Conservation (phyloP, 2,797 vertebrate species). For the Hapalemur alaotrensis region DNA sequence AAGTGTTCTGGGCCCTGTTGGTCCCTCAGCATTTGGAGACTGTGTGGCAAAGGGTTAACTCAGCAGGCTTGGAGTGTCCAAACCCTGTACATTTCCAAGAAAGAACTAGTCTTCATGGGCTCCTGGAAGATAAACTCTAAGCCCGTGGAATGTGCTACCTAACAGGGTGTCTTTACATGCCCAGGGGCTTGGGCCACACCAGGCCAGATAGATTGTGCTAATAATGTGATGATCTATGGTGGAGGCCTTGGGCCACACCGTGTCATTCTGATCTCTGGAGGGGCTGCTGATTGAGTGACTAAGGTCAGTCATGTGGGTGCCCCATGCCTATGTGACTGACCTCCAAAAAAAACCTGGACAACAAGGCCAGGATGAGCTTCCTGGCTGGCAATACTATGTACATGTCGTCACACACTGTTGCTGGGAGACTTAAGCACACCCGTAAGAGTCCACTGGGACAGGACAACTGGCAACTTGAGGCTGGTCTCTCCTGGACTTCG, state of each 20-base stretch:
- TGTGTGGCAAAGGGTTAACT: neutral
- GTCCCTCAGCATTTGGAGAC: neutral
- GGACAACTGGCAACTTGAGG: no score
- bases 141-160: neutral
- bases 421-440: fast-evolving
- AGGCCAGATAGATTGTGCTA: neutral
- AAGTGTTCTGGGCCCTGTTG: neutral
- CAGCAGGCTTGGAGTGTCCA: neutral
- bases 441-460: fast-evolving
- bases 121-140: neutral
- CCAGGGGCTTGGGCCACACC: neutral
- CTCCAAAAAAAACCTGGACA: neutral
- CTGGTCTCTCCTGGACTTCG: neutral
- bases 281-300: neutral
- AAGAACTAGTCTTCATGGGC: neutral
- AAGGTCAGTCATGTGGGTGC: neutral
- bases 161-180: neutral
- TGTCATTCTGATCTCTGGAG: neutral
- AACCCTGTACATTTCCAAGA: neutral
- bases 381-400: no score
- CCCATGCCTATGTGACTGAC: neutral
- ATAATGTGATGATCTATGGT: neutral
- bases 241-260: neutral
- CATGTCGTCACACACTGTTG: fast-evolving
- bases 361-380: neutral